These are phyloP conservation scores for Triplophysa tibetana DNA, from an alignment of 2,113 vertebrate genomes.

Conservation along the genomic window DNA sequence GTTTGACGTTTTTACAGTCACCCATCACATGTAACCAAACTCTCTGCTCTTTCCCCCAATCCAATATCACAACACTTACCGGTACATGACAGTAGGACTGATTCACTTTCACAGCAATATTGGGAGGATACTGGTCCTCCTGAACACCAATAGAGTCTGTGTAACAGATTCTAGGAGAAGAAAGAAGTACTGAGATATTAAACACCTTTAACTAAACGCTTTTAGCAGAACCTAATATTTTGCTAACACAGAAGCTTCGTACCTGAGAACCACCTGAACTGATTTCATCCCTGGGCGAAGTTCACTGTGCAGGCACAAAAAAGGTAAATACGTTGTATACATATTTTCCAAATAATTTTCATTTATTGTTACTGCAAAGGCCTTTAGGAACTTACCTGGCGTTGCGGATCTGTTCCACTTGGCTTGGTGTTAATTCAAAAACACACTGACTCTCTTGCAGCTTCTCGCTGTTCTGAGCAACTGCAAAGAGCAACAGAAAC, in stretches of 20 bases:
- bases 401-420: constrained; percentile 94
- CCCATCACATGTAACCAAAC: too few species aligned
- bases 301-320: constrained; percentile 74
- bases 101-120: constrained; percentile 97
- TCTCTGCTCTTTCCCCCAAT: neutral
- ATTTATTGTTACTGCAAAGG: too few species aligned
- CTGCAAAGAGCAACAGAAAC: constrained; percentile 66
- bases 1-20: too few species aligned
- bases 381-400: constrained; percentile 77
- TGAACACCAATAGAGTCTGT: constrained; percentile 91
- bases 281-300: constrained; percentile 90
- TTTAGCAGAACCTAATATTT: neutral
- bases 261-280: constrained; percentile 96
- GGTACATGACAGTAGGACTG: constrained; percentile 97
- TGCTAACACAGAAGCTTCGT: constrained; percentile 48
- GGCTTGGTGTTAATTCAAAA: constrained; percentile 89
- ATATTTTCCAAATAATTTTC: too few species aligned
- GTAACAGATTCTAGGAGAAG: constrained; percentile 89
- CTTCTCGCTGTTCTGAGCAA: constrained; percentile 94
- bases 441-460: constrained; percentile 95
- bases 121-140: constrained; percentile 98
- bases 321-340: neutral
- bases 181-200: constrained; percentile 1
- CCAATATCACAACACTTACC: constrained; percentile 71
- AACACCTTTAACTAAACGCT: neutral